Evolutionary conservation across 2,888 invertebrate genomes (phyloP).

Genomic region (Nomada lathburiana): DNA sequence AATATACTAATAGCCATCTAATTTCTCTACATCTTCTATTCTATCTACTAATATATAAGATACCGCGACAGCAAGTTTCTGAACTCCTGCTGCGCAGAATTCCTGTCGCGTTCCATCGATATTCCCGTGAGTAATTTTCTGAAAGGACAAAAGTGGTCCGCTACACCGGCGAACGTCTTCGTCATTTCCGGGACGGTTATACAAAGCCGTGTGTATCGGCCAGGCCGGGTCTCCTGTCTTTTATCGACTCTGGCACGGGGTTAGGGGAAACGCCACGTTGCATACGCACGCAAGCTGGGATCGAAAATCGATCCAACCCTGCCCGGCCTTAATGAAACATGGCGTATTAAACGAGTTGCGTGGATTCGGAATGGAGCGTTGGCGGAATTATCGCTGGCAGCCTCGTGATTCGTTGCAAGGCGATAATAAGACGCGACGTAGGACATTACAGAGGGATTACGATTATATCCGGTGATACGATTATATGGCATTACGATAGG

Average conservation of each 20-base stretch:
- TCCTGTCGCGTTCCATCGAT: constrained; percentile 29
- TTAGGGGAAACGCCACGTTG: constrained; percentile 17
- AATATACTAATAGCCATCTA: too few relatives aligned
- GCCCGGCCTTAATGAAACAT: constrained; percentile 46
- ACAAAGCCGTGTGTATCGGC: constrained; percentile 45
- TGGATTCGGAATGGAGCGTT: constrained; percentile 10
- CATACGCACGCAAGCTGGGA: constrained; percentile 7
- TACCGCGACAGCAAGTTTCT: neutral
- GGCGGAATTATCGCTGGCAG: constrained; percentile 4
- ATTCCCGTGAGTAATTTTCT: constrained; percentile 56
- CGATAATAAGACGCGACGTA: neutral
- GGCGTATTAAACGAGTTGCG: constrained; percentile 48
- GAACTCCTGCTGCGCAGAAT: constrained; percentile 14
- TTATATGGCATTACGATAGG: neutral
- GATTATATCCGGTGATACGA: neutral
- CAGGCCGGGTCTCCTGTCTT: constrained; percentile 23
- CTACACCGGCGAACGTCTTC: constrained; percentile 33
- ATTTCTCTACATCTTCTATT: neutral
- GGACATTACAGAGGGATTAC: neutral
- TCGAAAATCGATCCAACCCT: constrained; percentile 49
- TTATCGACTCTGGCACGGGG: constrained; percentile 4
- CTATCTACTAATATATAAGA: neutral
- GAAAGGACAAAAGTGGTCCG: constrained; percentile 43
- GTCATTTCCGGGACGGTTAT: constrained; percentile 58
- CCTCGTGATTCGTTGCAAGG: neutral